Evolutionary conservation across 2,888 invertebrate species (phyloP), one percentile per base, ranked within the genome.

Genomic region (Helleia helle): DNA sequence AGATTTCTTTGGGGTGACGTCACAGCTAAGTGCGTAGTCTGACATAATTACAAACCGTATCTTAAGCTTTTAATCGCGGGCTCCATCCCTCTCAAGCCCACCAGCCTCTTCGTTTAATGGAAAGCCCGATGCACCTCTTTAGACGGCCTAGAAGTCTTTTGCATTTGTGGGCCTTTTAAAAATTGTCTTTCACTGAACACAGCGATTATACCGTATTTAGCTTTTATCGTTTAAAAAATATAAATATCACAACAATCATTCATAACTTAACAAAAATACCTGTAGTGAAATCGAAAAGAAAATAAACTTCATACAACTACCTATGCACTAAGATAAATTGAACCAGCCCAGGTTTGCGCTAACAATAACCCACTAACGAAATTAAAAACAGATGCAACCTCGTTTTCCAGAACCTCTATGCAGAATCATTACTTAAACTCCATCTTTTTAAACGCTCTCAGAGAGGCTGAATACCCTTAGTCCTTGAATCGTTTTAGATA

Each of bases 361-460:
- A 53, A 63, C 63, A 62, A 62, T 59, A 56, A 58, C 56, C 58
- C 69, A 67, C 66, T 68, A 64, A 66, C 68, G 53, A 65, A 68
- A 68, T 67, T 66, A 67, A 68, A 68, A 58, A 51, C 52, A 48
- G 54, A 50, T 56, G 54, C 57, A 56, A 53, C 57, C 56, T 56
- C 58, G 54, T 56, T 56, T 51, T 48, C 48, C 50, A 48, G 48
- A 54, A 52, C 54, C 50, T 54, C 56, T 57, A 56, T 59, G 62
- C 60, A 66, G 69, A 59, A 72, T 79, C 80, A 83, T 83, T 83
- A 81, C 81, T 83, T 80, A 80, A 67, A 70, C 66, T 67, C 56
- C 66, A 69, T 80, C 81, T 81, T 77, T 80, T 74, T 66, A 79
- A 79, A 70, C 68, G 71, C 51, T 62, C 29, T 29, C 38, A 39